A percentile compares a stretch with the other conserved stretches of the same genome.
These are phyloP conservation scores for Zaprionus kolodkinae DNA, from an alignment of 1,140 invertebrate genomes.

Conservation along the genomic window DNA sequence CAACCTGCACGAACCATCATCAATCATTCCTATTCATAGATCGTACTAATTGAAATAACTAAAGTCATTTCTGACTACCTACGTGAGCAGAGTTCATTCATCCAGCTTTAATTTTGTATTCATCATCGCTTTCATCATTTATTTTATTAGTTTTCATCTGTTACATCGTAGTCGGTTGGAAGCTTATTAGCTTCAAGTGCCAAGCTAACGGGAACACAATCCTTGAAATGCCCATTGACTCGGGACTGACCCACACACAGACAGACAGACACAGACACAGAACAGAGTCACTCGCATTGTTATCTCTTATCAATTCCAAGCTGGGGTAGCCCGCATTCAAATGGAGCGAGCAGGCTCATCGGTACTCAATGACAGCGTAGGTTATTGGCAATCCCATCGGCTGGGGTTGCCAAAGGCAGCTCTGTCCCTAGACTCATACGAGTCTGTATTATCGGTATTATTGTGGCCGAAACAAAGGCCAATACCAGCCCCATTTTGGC, in stretches of 20 bases:
- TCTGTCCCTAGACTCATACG: neutral
- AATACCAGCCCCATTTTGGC: conserved; percentile 11
- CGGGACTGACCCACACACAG: neutral
- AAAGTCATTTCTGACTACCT: neutral
- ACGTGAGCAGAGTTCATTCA: neutral
- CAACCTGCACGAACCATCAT: neutral
- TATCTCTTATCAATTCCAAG: conserved; percentile 34
- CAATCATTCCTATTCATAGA: neutral
- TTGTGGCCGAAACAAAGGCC: conserved; percentile 41
- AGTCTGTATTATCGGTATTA: conserved; percentile 33
- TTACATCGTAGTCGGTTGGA: neutral
- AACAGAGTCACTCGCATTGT: conserved; percentile 26
- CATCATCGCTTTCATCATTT: neutral
- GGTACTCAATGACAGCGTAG: conserved; percentile 16
- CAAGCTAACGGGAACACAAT: conserved; percentile 21
- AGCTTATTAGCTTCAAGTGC: conserved; percentile 25
- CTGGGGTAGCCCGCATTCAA: conserved; percentile 32
- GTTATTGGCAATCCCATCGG: conserved; percentile 30
- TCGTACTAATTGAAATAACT: neutral
- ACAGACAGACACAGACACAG: neutral
- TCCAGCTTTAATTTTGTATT: neutral
- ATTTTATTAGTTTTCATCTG: neutral
- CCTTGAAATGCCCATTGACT: conserved; percentile 22
- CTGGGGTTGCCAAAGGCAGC: conserved; percentile 6
- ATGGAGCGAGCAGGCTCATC: conserved; percentile 14